Base-by-base conservation (phyloP, 2,113 vertebrate species). In the Prochilodus magdalenae region DNA sequence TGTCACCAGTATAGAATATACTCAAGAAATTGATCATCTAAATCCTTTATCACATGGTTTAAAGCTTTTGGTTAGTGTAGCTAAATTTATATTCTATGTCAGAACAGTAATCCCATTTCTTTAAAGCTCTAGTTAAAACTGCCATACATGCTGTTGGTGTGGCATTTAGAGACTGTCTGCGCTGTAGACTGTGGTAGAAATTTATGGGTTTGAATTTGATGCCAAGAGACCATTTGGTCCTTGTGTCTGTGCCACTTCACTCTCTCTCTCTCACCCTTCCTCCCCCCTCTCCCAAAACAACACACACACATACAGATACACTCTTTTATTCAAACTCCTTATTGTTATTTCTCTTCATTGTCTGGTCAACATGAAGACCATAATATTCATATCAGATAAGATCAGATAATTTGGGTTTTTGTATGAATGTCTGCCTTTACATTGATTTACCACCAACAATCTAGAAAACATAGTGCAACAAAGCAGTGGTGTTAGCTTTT, bases 211-310 rank as follows among this genome's bases (percentile, higher is more conserved):
- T 83, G 27, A 40, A 60, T 76, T 71, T 66, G 51, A 57, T 87
- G 88, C 89, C 88, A 90, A 88, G 84, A 88, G 81, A 89, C 77
- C 85, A 89, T 86, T 90, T 89, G 88, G 88, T 88, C 84, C 78
- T 82, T 86, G 82, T 86, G 77, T 82, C 57, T 85, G 81, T 77
- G 83, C 78, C 73, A 77, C 66, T 80, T 79, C 80, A 73, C 69
- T 71, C 49, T 73, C 74, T 73, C 74, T 36, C 44, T 24, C 57
- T 51, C 66, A 77, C 53, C 30, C 57, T 15, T 44, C 33, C 66
- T 36, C 53, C 27, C 75, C 30, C 59, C 13, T 26, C n/a, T 60
- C 10, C 55, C 10, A 13, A n/a, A 60, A 60, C 27, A 44, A 40
- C 74, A 79, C 66, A 75, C 44, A 70, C 53, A 75, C 72, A 79